phyloP scores from a whole-genome alignment of 2,797 vertebrate genomes.

The Chaunax sp. region DNA sequence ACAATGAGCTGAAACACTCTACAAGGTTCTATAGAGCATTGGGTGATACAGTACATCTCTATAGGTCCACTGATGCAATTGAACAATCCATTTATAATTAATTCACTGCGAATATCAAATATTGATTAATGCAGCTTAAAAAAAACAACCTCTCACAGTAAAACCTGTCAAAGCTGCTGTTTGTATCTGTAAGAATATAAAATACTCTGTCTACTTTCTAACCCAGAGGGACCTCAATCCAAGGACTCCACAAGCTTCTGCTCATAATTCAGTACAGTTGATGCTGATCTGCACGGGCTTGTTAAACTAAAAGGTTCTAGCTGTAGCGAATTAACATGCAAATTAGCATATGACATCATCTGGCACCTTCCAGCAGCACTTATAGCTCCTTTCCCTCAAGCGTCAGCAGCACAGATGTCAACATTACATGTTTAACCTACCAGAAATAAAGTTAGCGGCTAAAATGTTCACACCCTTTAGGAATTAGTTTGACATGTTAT shows the following conservation, averaged over 20 bases:
- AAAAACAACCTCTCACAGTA: background rate
- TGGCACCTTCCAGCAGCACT: slow-evolving; percentile 16
- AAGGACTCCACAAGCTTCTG: slow-evolving; percentile 13
- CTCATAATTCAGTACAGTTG: slow-evolving; percentile 33
- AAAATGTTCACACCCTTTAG: background rate
- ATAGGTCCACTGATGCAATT: too few relatives aligned
- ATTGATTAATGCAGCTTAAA: slow-evolving; percentile 6
- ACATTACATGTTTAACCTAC: background rate
- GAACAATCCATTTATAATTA: too few relatives aligned
- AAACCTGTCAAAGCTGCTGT: background rate
- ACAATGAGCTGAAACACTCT: background rate
- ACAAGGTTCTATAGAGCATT: background rate
- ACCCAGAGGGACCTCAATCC: slow-evolving; percentile 12
- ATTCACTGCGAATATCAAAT: background rate
- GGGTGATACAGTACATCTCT: too few relatives aligned
- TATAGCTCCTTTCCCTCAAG: background rate
- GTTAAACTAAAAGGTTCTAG: slow-evolving; percentile 22
- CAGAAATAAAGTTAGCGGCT: background rate
- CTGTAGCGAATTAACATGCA: slow-evolving; percentile 35
- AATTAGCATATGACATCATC: slow-evolving; percentile 43
- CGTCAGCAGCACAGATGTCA: background rate
- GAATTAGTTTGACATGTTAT: background rate
- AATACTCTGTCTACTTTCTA: background rate
- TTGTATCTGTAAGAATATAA: slow-evolving; percentile 9
- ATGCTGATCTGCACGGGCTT: slow-evolving; percentile 11